Percentiles rank a stretch among this genome's conserved stretches.
Evolutionary conservation across 2,888 invertebrate genomes (phyloP).

Genomic region (Tethea ocularis): DNA sequence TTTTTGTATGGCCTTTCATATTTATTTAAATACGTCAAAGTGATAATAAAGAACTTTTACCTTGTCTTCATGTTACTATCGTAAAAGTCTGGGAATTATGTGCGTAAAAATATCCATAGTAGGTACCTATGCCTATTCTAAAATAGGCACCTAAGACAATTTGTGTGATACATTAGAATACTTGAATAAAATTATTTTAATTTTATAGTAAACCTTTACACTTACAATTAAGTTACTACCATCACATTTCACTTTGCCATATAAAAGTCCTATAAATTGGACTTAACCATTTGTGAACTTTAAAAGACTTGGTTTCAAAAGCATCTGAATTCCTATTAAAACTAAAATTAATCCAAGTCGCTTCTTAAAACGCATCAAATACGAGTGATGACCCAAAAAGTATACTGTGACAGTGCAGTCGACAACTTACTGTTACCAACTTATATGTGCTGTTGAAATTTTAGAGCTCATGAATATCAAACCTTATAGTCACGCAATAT

Average conservation of each 20-base stretch:
- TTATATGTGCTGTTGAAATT: slow-evolving; percentile 24
- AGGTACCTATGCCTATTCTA: no score
- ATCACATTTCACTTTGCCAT: slow-evolving; percentile 32
- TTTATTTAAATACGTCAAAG: no score
- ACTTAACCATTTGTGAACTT: slow-evolving; percentile 46
- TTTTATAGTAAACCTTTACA: neutral
- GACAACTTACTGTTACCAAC: slow-evolving; percentile 65
- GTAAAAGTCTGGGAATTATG: no score
- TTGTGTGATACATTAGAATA: no score
- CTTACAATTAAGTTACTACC: slow-evolving; percentile 31
- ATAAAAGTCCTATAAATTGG: slow-evolving; percentile 53
- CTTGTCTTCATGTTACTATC: no score
- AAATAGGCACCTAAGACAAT: no score
- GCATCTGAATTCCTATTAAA: slow-evolving; percentile 64
- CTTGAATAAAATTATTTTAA: neutral
- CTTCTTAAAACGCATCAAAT: slow-evolving; percentile 76
- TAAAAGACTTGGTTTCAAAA: slow-evolving; percentile 43
- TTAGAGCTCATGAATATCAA: slow-evolving; percentile 4
- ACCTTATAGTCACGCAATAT: slow-evolving; percentile 24
- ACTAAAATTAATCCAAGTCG: slow-evolving; percentile 70
- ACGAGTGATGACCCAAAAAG: slow-evolving; percentile 74
- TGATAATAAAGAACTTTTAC: no score
- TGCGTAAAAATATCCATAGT: no score
- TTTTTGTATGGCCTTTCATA: neutral
- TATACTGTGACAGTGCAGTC: slow-evolving; percentile 66